Evolutionary conservation across 2,113 vertebrate genomes (phyloP), one percentile per base, ranked within the genome.

Genomic region (Hydrolagus affinis): DNA sequence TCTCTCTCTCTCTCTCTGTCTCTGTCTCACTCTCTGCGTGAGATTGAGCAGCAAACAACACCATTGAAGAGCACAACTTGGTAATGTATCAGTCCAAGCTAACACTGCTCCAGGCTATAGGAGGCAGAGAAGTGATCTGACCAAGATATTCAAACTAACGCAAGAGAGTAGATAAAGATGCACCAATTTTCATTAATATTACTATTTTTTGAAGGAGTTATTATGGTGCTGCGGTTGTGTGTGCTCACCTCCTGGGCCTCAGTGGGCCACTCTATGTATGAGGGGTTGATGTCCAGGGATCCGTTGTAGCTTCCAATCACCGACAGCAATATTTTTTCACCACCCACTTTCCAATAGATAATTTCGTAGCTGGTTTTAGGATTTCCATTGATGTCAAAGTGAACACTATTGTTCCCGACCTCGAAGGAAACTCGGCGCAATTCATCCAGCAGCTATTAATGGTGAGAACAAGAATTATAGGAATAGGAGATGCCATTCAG

Each of bases 191-290:
- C 9, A n/a, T n/a, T n/a, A n/a, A n/a, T n/a, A n/a, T n/a, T n/a
- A n/a, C n/a, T n/a, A n/a, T 44, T 44, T 44, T 44, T 44, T 44
- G 44, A 44, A 44, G 44, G 44, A 44, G 6, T 44, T 44, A 44
- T 44, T 60, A n/a, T 10, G 19, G 0, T 11, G 69, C 60, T n/a
- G 10, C 17, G 73, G 14, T 17, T 3, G 1, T 8, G 8, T 44
- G 44, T 44, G 11, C 57, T 88, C 90, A 92, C 91, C 90, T 91
- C 85, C 2, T 87, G 64, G 10, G 90, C 87, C 0, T 44, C 0
- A 7, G 93, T 96, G 86, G 96, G 89, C 94, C 97, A 97, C 74
- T 28, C 75, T 73, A 98, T 91, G 57, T 85, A 88, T 2, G 90
- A 59, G 2, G 10, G 85, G 0, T 87, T 83, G 62, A 97, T 69